These are phyloP conservation scores for Ernsta delagoae DNA, from an alignment of 2,888 invertebrate genomes.

Conservation along the genomic window DNA sequence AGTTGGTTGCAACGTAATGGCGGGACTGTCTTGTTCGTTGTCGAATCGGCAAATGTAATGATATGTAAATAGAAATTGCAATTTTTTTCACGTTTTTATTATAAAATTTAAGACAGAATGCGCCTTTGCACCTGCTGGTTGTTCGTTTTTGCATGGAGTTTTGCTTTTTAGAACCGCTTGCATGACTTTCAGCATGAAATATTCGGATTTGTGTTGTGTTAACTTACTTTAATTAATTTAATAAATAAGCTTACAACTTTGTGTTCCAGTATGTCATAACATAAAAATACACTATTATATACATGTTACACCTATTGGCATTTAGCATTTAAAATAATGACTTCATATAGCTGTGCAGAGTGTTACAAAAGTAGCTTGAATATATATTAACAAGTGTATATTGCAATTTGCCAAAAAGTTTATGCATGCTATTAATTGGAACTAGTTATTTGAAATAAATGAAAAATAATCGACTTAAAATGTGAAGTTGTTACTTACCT, in stretches of 20 bases:
- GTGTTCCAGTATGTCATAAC: no score
- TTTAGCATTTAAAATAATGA: no score
- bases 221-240: background rate
- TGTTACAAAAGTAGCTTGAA: no score
- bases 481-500: background rate
- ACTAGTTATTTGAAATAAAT: no score
- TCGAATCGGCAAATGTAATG: constrained; percentile 23
- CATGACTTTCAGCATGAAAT: background rate
- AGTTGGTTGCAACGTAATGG: constrained; percentile 56
- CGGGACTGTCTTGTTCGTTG: constrained; percentile 62
- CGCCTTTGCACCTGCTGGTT: constrained; percentile 5
- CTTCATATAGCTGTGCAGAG: no score
- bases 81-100: no score
- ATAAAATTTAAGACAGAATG: constrained; percentile 5
- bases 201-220: background rate
- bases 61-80: constrained; percentile 39
- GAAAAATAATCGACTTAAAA: background rate
- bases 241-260: background rate
- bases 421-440: no score
- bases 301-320: no score
- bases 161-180: constrained; percentile 1
- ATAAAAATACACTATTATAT: no score
- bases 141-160: background rate
- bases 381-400: no score
- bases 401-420: no score